These are phyloP conservation scores for Branchinecta lynchi DNA, from an alignment of 1,140 invertebrate species.

Conservation along the genomic window DNA sequence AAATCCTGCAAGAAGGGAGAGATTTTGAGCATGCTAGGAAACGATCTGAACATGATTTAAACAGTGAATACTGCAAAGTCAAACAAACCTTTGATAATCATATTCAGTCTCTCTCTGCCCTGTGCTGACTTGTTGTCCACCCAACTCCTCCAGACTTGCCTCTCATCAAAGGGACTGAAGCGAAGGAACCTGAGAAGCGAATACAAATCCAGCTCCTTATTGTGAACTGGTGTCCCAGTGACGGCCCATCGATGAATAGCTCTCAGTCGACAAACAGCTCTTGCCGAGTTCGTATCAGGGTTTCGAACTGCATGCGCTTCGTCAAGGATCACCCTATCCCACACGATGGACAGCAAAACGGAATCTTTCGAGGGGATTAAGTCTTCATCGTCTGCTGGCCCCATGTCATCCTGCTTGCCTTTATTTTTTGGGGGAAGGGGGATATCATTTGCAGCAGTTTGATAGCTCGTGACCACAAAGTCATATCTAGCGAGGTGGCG, in stretches of 20 bases:
- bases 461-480: conserved; percentile 40
- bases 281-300: conserved; percentile 54
- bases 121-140: conserved; percentile 55
- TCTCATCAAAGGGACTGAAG: conserved; percentile 72
- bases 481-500: conserved; percentile 35
- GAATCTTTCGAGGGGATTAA: background rate
- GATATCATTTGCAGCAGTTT: conserved; percentile 34
- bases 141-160: conserved; percentile 45
- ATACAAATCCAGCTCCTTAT: conserved; percentile 75
- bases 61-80: too few species aligned
- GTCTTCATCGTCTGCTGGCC: conserved; percentile 8
- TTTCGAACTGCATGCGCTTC: conserved; percentile 86
- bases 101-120: conserved; percentile 52
- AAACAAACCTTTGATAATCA: conserved; percentile 45
- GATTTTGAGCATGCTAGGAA: too few species aligned
- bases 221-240: conserved; percentile 90
- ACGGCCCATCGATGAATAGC: conserved; percentile 59
- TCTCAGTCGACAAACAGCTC: conserved; percentile 47
- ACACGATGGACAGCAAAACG: conserved; percentile 45
- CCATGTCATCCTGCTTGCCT: conserved; percentile 12
- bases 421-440: conserved; percentile 24
- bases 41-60: too few species aligned
- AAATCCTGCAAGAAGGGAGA: too few species aligned
- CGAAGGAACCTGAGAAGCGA: conserved; percentile 67
- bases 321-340: conserved; percentile 76